Percentiles rank a stretch among this genome's conserved stretches.
Conservation (phyloP, 2,113 vertebrate species). For the Malaclemys terrapin region DNA sequence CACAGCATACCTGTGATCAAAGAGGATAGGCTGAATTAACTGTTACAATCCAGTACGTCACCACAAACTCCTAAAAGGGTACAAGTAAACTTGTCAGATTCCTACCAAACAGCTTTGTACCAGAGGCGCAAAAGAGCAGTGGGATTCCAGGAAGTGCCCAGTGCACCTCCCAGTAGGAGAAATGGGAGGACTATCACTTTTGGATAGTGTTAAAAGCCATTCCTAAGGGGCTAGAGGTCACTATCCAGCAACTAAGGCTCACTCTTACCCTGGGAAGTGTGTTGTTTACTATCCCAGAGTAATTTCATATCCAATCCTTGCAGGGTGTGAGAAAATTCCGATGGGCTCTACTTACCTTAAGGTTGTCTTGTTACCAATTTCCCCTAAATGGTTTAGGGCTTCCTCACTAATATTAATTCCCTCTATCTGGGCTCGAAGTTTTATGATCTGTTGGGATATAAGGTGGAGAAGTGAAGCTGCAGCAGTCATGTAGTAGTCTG, state of each 20-base stretch:
- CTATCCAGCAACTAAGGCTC: background rate
- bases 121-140: background rate
- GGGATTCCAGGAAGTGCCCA: background rate
- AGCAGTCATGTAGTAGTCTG: background rate
- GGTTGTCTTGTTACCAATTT: constrained; percentile 97
- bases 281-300: background rate
- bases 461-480: background rate
- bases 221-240: background rate
- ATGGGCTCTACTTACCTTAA: constrained; percentile 84
- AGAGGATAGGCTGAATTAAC: background rate
- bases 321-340: background rate
- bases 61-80: background rate
- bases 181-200: background rate
- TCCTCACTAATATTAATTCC: constrained; percentile 95
- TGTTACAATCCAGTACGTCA: background rate
- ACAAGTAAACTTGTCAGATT: background rate
- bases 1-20: constrained; percentile 87
- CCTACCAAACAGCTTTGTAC: background rate
- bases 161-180: background rate
- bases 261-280: background rate
- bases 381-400: constrained; percentile 91
- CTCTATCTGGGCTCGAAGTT: constrained; percentile 97
- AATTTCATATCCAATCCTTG: background rate
- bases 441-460: constrained; percentile 89
- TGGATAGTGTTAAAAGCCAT: background rate